phyloP scores from a whole-genome alignment of 2,888 invertebrate genomes.

The Norana najaformis region DNA sequence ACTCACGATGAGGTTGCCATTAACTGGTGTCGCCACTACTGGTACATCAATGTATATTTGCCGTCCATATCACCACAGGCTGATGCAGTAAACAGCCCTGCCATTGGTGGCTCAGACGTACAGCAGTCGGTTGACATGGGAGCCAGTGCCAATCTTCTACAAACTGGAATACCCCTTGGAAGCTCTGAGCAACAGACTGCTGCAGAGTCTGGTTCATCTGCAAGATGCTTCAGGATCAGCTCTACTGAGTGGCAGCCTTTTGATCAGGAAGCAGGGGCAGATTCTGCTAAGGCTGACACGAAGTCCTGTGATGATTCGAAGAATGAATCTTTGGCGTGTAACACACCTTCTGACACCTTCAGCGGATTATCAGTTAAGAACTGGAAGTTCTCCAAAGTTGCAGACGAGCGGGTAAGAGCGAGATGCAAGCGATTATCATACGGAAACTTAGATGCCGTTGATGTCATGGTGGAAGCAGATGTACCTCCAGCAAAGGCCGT shows the following conservation, averaged over 20 bases:
- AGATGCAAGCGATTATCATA: background rate
- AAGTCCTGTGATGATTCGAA: too few species aligned
- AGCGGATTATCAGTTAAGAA: background rate
- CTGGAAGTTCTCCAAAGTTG: background rate
- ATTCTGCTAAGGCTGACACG: background rate
- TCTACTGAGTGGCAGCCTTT: background rate
- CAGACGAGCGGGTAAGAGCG: background rate
- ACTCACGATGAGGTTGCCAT: background rate
- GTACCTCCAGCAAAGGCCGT: background rate
- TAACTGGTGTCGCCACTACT: conserved; percentile 15
- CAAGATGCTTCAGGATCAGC: background rate
- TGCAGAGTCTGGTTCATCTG: too few species aligned
- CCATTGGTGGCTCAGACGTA: background rate
- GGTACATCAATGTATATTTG: background rate
- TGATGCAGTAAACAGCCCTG: background rate
- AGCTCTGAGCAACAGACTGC: background rate
- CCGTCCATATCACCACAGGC: background rate
- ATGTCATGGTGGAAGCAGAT: background rate
- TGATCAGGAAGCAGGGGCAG: background rate
- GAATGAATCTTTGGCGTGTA: background rate
- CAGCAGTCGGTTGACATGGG: background rate
- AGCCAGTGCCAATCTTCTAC: background rate
- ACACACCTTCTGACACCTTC: background rate
- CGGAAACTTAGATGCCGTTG: background rate
- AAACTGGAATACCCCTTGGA: background rate